Evolutionary conservation across 2,797 vertebrate species (phyloP), one percentile per base, ranked within the genome.

Genomic region (Falco concolor): DNA sequence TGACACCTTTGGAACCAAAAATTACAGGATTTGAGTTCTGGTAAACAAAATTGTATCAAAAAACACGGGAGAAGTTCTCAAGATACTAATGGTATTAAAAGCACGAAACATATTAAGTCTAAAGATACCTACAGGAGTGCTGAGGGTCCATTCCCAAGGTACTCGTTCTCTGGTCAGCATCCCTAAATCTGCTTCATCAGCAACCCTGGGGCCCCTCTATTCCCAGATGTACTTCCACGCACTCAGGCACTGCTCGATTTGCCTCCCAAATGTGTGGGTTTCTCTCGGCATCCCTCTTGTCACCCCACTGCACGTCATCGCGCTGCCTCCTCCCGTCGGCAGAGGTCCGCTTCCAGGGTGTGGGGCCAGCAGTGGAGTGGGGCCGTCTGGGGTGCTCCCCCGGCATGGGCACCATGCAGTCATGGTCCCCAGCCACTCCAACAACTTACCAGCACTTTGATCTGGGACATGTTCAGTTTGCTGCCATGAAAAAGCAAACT

Each of bases 361-460:
- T 3, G 10, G 52, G 69, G 60, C 18, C 0, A 3, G n/a, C n/a
- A n/a, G n/a, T n/a, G n/a, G n/a, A n/a, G 0, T 3, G 10, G 52
- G 69, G 60, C 18, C 0, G 2, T 6, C 32, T 3, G 0, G 45
- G 53, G 12, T 25, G 59, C 44, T 34, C 17, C 13, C 25, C 54
- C 1, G 12, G 27, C 0, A 2, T 64, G 17, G 36, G 44, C 27
- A 59, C 38, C 27, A 36, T 27, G 15, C 57, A 13, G 32, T 3
- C 36, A 5, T 1, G 2, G 32, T 11, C 13, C 24, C 59, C 24
- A 36, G 42, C 49, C 28, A 9, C 28, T 42, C 32, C 56, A 50
- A 5, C 49, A 40, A 17, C 27, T 53, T 36, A 12, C n/a, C 45
- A 23, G n/a, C 38, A 30, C n/a, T 18, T 45, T 3, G 17, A 38